These are phyloP conservation scores for Chelonoidis abingdonii DNA, from an alignment of 2,113 vertebrate species.

Conservation along the genomic window DNA sequence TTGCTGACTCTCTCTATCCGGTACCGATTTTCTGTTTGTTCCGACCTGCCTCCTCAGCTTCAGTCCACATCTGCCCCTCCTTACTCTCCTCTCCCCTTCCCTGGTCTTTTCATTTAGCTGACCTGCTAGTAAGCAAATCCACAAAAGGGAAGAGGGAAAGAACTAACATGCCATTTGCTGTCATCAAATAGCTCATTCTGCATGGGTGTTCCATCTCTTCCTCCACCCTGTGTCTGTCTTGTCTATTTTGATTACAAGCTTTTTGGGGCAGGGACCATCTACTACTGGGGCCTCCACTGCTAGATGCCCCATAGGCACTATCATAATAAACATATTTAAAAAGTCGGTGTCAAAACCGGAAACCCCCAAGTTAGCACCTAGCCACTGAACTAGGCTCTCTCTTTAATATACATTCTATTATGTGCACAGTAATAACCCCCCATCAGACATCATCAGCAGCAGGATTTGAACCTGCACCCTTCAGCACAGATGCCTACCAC, in stretches of 20 bases:
- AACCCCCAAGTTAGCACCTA: neutral
- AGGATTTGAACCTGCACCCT: neutral
- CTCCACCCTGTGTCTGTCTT: neutral
- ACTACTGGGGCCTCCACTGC: neutral
- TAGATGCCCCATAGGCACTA: neutral
- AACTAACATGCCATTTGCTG: neutral
- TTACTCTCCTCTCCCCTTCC: neutral
- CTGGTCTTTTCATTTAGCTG: neutral
- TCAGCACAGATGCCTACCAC: neutral
- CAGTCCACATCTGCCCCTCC: neutral
- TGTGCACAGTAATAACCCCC: accelerated
- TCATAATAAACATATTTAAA: neutral
- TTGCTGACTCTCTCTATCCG: neutral
- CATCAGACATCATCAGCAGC: accelerated
- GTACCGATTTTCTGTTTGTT: neutral
- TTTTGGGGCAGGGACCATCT: neutral
- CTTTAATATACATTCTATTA: neutral
- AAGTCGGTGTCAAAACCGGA: neutral
- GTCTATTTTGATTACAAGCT: neutral
- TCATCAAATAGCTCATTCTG: neutral
- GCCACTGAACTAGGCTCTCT: neutral
- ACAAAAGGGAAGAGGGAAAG: neutral
- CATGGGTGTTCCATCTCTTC: neutral
- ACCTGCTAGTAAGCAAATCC: neutral
- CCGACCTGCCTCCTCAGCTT: neutral